Evolutionary conservation across 2,113 vertebrate genomes (phyloP).

Genomic region (Crotalus horridus): DNA sequence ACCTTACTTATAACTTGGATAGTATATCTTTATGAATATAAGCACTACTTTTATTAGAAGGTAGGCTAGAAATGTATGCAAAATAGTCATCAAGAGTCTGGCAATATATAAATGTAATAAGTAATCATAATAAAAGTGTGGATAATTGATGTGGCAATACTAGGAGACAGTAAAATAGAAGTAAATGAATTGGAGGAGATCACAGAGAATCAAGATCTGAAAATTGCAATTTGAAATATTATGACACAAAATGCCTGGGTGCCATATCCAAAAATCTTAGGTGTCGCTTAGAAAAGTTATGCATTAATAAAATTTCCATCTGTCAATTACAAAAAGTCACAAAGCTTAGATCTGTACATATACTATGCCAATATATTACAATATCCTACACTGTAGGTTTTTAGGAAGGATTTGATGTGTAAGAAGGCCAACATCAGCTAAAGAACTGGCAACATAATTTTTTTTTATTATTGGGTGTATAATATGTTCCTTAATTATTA

Average conservation of each 20-base stretch:
- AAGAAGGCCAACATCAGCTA: neutral
- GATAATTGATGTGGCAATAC: neutral
- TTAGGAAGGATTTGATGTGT: neutral
- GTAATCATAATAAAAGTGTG: neutral
- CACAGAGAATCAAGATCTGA: neutral
- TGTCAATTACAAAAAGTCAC: neutral
- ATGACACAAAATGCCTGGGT: neutral
- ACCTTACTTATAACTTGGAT: neutral
- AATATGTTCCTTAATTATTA: slow-evolving; percentile 15
- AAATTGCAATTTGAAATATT: neutral
- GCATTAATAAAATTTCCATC: neutral
- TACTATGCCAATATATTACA: neutral
- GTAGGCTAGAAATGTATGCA: neutral
- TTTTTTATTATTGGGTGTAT: neutral
- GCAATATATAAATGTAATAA: neutral
- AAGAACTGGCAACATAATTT: neutral
- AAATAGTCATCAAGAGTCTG: neutral
- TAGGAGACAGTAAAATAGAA: neutral
- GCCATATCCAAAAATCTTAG: neutral
- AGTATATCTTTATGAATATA: neutral
- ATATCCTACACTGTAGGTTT: neutral
- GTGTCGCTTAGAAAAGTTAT: neutral
- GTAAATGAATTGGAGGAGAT: neutral
- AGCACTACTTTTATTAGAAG: neutral
- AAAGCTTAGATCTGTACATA: neutral